A percentile compares a stretch with the other conserved stretches of the same genome.
phyloP scores from a whole-genome alignment of 1,140 invertebrate species.

The Andrena cerasifolii region DNA sequence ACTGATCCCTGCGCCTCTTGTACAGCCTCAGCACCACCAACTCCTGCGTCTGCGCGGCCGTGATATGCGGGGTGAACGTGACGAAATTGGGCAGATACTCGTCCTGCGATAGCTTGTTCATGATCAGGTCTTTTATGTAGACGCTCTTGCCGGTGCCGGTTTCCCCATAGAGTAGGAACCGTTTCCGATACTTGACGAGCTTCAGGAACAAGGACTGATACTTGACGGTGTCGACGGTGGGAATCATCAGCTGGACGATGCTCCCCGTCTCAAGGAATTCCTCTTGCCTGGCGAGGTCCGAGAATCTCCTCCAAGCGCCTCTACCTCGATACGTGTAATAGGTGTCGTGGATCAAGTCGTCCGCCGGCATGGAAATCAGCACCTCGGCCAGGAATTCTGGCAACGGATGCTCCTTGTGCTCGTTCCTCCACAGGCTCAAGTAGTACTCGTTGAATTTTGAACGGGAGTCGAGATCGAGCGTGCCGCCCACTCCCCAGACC shows the following conservation, averaged over 20 bases:
- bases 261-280: constrained; percentile 85
- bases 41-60: constrained; percentile 93
- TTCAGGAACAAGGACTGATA: constrained; percentile 86
- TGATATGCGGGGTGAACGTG: constrained; percentile 94
- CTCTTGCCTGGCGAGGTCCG: constrained; percentile 85
- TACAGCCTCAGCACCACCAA: constrained; percentile 92
- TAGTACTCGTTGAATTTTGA: constrained; percentile 89
- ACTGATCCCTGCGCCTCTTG: constrained; percentile 90
- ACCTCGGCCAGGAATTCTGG: constrained; percentile 86
- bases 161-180: constrained; percentile 92
- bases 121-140: constrained; percentile 93
- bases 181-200: constrained; percentile 86
- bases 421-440: constrained; percentile 83
- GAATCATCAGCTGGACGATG: constrained; percentile 90
- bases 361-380: constrained; percentile 88
- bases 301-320: constrained; percentile 90
- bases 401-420: constrained; percentile 85
- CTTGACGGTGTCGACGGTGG: constrained; percentile 93
- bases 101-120: constrained; percentile 89
- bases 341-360: constrained; percentile 91
- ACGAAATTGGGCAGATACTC: constrained; percentile 91
- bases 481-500: constrained; percentile 92
- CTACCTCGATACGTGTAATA: constrained; percentile 89
- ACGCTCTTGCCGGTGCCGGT: constrained; percentile 97
- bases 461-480: constrained; percentile 88